Evolutionary conservation across 2,113 vertebrate genomes (phyloP), one percentile per base, ranked within the genome.

Genomic region (Triplophysa tibetana): DNA sequence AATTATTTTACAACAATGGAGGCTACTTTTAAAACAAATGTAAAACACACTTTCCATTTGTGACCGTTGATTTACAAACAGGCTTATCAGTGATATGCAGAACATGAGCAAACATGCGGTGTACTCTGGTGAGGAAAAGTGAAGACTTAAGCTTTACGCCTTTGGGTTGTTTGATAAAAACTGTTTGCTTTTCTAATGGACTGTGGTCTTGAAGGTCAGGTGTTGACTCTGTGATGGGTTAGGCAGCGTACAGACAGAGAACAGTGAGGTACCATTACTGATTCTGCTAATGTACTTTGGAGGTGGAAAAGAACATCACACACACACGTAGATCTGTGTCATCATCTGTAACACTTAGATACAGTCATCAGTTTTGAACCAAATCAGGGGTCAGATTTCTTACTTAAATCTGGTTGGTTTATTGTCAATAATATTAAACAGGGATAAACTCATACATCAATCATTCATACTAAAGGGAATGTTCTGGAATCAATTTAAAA

Each of bases 131-230:
- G 21, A 12, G 17, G 54, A 65, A 67, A 54, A 68, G 48, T 48
- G 62, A 72, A 75, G 62, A 63, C 75, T 87, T 81, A 83, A 80
- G 64, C 70, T 69, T 56, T 77, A 75, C 43, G n/a, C 72, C 87
- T 56, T 45, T 73, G 65, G 77, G 72, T 87, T 83, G 88, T 73
- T 17, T 87, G 88, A 87, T 86, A 86, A 88, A 67, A 75, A 58
- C 70, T 92, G 89, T 92, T 93, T 92, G 86, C 89, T 89, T 88
- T 92, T 88, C 85, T 91, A 92, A 92, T 91, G 91, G 92, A 90
- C 86, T 81, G 65, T 84, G 86, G 81, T 88, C 84, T 84, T 81
- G 50, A 77, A 75, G 83, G 76, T 75, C 75, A 84, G 80, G 80
- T 86, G 79, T 69, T 67, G 69, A 77, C 48, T 81, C 68, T 81